A percentile compares a stretch with the other conserved stretches of the same genome.
phyloP scores from a whole-genome alignment of 2,797 vertebrate genomes.

The Smutsia gigantea region DNA sequence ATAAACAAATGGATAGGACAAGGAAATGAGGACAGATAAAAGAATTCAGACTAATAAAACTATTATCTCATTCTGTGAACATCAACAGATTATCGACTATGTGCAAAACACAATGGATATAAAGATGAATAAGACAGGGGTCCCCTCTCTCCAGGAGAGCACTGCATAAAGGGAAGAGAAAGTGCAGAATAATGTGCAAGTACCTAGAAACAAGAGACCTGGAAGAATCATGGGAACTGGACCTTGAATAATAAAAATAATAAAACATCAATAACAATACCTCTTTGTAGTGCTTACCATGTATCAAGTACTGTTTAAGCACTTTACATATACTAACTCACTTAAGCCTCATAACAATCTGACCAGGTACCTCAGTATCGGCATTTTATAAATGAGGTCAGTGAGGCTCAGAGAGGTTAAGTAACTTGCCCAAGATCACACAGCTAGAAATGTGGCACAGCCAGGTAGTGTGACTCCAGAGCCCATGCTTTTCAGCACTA shows the following conservation, averaged over 20 bases:
- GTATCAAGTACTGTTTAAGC: not conserved
- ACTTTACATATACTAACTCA: not conserved
- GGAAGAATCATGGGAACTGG: not conserved
- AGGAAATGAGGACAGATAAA: not conserved
- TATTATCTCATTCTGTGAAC: not conserved
- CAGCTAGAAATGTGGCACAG: not conserved
- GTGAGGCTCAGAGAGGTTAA: not conserved
- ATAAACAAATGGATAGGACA: not conserved
- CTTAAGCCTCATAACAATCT: not conserved
- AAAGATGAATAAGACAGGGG: not conserved
- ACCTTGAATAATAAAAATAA: not conserved
- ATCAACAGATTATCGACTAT: not conserved
- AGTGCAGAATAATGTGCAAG: not conserved
- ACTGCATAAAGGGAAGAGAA: not conserved
- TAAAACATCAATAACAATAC: not conserved
- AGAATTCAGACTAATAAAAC: not conserved
- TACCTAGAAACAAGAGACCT: not conserved
- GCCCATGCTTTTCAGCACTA: not conserved
- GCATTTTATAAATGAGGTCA: constrained; percentile 1
- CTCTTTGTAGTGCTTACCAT: not conserved
- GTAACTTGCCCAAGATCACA: not conserved
- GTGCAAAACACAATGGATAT: not conserved
- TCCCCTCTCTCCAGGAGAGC: not conserved
- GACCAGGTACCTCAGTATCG: not conserved
- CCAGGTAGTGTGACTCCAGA: not conserved